These are phyloP conservation scores for Anguilla anguilla DNA, from an alignment of 2,797 vertebrate species.

Conservation along the genomic window DNA sequence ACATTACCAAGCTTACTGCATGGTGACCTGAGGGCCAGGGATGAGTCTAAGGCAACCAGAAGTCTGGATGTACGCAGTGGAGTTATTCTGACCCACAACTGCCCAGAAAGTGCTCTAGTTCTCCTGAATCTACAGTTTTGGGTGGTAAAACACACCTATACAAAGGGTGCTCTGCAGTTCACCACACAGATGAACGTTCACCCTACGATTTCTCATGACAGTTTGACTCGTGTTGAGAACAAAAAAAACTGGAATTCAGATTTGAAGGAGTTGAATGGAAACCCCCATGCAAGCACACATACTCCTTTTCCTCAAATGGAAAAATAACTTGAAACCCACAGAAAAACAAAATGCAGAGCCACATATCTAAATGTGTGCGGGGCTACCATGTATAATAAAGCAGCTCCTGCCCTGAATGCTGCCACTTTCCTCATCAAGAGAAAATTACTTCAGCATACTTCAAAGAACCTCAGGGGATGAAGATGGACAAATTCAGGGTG, in stretches of 20 bases:
- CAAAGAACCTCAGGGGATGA: neutral
- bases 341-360: neutral
- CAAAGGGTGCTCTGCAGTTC: neutral
- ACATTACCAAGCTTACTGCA: constrained; percentile 14
- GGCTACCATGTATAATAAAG: constrained; percentile 19
- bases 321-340: neutral
- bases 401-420: neutral
- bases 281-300: neutral
- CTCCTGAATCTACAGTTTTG: constrained; percentile 52
- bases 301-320: neutral
- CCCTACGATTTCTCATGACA: neutral
- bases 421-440: neutral
- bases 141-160: constrained; percentile 23
- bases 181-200: neutral
- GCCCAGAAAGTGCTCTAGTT: constrained; percentile 32
- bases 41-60: constrained; percentile 70
- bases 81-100: constrained; percentile 37
- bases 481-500: neutral
- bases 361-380: neutral
- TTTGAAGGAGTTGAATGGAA: neutral
- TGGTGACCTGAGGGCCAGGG: constrained; percentile 18
- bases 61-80: constrained; percentile 61
- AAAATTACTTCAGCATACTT: neutral
- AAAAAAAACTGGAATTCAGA: neutral
- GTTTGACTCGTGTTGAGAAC: neutral